phyloP scores from a whole-genome alignment of 2,797 vertebrate genomes.

The Falco peregrinus region DNA sequence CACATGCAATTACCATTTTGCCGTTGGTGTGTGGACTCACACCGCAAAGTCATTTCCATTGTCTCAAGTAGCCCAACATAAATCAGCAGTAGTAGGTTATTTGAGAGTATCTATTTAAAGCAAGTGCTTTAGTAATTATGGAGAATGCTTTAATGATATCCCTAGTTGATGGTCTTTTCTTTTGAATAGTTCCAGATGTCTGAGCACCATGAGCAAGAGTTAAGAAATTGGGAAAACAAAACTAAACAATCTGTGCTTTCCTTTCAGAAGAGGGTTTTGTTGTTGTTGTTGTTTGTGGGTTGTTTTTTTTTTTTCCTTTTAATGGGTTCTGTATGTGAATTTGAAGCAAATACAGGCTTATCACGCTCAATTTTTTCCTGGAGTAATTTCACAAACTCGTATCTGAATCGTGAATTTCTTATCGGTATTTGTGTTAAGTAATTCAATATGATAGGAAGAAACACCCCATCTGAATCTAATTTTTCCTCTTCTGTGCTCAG shows the following conservation, averaged over 20 bases:
- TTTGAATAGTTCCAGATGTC: constrained; percentile 75
- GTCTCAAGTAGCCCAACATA: constrained; percentile 33
- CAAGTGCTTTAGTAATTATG: constrained; percentile 61
- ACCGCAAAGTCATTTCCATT: constrained; percentile 14
- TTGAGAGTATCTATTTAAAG: constrained; percentile 56
- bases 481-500: not conserved
- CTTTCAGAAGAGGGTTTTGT: constrained; percentile 22
- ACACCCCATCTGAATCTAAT: constrained; percentile 15
- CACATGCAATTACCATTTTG: not conserved
- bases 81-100: constrained; percentile 36
- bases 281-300: not conserved
- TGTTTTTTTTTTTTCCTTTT: not conserved
- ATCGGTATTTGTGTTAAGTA: constrained; percentile 59
- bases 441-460: constrained; percentile 51
- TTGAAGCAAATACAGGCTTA: constrained; percentile 54
- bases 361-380: constrained; percentile 28
- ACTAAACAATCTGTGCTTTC: constrained; percentile 32
- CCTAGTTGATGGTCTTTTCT: constrained; percentile 61
- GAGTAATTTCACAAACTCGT: constrained; percentile 18
- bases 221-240: constrained; percentile 27
- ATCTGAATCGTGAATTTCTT: not conserved
- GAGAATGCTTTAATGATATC: constrained; percentile 65
- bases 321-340: constrained; percentile 4
- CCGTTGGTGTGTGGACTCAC: not conserved
- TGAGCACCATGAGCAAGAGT: not conserved